Percentiles rank a stretch among this genome's conserved stretches.
Conservation (phyloP, 2,888 invertebrate species). For the Drosophila anomelani region DNA sequence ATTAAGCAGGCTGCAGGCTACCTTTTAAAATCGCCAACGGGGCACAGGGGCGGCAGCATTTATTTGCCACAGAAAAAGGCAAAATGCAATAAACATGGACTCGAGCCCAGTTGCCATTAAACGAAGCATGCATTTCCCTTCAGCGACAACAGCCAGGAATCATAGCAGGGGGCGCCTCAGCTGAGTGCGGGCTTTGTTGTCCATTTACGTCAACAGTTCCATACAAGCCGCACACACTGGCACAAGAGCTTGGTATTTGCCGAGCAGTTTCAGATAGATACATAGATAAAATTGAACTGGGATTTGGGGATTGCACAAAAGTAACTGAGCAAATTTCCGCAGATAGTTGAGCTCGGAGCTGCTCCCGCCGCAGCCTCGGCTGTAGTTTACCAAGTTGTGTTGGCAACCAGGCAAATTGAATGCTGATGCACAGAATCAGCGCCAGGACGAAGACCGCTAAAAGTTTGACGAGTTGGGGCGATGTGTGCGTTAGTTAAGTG, state of each 20-base stretch:
- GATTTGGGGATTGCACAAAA: constrained; percentile 79
- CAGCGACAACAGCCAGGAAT: constrained; percentile 32
- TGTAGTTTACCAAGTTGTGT: constrained; percentile 24
- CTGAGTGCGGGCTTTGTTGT: constrained; percentile 77
- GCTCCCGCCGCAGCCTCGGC: constrained; percentile 23
- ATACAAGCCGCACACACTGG: constrained; percentile 54
- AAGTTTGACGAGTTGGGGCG: constrained; percentile 29
- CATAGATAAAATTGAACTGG: constrained; percentile 81
- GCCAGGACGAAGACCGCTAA: constrained; percentile 14
- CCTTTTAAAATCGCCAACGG: constrained; percentile 15
- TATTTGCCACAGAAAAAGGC: constrained; percentile 49
- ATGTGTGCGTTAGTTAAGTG: constrained; percentile 47
- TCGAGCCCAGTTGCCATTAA: constrained; percentile 61
- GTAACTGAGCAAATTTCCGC: constrained; percentile 81
- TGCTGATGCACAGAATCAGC: constrained; percentile 57
- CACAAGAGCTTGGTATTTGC: constrained; percentile 59
- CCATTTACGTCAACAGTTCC: constrained; percentile 78
- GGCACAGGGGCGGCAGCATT: constrained; percentile 18
- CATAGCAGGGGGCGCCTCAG: constrained; percentile 42
- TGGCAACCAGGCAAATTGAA: constrained; percentile 69
- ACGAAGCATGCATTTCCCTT: constrained; percentile 67
- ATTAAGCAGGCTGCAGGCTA: constrained; percentile 49
- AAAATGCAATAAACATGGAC: constrained; percentile 72
- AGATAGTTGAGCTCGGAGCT: constrained; percentile 69
- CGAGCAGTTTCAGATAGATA: constrained; percentile 76